These are phyloP conservation scores for Heterohyrax brucei DNA, from an alignment of 2,797 vertebrate species.

Conservation along the genomic window DNA sequence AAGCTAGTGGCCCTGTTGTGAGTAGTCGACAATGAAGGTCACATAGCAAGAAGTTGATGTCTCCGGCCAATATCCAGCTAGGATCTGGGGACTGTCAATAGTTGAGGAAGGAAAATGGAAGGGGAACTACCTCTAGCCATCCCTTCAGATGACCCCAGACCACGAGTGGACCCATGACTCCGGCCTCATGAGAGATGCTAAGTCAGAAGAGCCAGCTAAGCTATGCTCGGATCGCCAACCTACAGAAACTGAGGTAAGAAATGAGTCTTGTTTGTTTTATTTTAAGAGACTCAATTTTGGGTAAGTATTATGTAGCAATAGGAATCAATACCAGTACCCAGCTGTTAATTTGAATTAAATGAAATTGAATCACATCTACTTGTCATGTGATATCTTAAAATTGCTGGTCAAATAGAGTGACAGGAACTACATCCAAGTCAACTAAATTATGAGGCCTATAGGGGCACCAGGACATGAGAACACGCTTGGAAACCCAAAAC, in stretches of 20 bases:
- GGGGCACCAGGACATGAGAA: fast-evolving
- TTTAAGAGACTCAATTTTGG: no score
- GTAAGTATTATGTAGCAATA: no score
- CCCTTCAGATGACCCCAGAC: fast-evolving
- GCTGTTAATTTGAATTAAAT: background rate
- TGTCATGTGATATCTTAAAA: fast-evolving
- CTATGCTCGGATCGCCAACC: background rate
- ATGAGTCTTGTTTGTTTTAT: background rate
- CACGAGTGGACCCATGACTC: fast-evolving
- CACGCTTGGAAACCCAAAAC: background rate
- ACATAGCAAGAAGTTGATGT: fast-evolving
- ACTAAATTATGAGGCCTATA: fast-evolving
- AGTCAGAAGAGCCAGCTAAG: background rate
- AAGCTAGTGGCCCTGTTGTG: fast-evolving
- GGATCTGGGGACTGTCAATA: background rate
- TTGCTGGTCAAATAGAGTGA: background rate
- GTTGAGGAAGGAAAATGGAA: fast-evolving
- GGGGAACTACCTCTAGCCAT: fast-evolving
- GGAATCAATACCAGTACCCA: no score
- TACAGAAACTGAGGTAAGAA: background rate
- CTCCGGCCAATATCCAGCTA: fast-evolving
- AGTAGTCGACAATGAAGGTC: background rate
- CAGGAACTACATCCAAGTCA: fast-evolving
- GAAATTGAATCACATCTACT: no score
- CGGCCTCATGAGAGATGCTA: background rate